Conservation (phyloP, 1,140 invertebrate species). For the Popillia japonica region DNA sequence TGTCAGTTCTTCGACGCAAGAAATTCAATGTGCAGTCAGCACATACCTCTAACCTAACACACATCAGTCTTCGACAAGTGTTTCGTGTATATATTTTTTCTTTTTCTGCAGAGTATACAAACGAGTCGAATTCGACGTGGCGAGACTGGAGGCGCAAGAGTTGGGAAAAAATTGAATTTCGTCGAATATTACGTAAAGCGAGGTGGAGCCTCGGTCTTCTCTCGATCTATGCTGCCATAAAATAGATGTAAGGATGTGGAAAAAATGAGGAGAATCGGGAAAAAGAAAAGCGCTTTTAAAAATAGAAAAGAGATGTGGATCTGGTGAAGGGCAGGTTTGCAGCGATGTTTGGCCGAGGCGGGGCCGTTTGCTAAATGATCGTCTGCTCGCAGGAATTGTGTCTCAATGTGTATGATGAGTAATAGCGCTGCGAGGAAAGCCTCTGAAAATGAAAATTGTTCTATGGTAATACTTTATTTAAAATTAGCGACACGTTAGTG, state of each 20-base stretch:
- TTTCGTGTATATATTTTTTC: constrained; percentile 24
- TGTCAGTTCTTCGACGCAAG: constrained; percentile 22
- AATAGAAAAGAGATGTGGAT: constrained; percentile 58
- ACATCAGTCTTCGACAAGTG: constrained; percentile 23
- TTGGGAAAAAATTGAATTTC: constrained; percentile 25
- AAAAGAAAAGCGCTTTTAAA: constrained; percentile 48
- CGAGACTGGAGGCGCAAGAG: constrained; percentile 13
- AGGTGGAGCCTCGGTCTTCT: background rate
- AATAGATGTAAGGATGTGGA: constrained; percentile 17
- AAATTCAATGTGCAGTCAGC: constrained; percentile 22
- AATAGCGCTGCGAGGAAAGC: constrained; percentile 75
- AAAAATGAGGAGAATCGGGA: background rate
- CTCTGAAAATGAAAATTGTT: constrained; percentile 62
- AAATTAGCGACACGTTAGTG: background rate
- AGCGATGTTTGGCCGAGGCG: constrained; percentile 52
- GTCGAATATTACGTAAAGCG: constrained; percentile 25
- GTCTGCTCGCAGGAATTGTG: constrained; percentile 80
- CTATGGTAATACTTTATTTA: background rate
- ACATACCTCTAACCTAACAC: constrained; percentile 18
- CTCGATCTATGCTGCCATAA: background rate
- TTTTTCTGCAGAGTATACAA: constrained; percentile 18
- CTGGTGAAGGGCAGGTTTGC: constrained; percentile 56
- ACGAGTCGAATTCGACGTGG: constrained; percentile 16
- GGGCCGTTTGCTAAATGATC: constrained; percentile 71
- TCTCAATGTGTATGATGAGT: constrained; percentile 73